Evolutionary conservation across 1,140 invertebrate genomes (phyloP).

Genomic region (Notospermus geniculatus): DNA sequence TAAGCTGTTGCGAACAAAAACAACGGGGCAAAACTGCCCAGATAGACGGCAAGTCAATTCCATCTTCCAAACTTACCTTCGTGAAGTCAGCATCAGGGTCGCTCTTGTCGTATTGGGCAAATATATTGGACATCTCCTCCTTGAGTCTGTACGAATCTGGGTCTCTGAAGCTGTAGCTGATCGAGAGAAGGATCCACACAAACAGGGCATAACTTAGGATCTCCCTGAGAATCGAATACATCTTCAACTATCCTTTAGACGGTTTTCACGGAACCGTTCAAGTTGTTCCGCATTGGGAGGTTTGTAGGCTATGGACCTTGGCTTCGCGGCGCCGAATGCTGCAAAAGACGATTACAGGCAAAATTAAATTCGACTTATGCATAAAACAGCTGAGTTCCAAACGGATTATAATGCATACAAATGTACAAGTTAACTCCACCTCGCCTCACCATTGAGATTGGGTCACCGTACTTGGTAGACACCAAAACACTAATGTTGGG

Average conservation of each 20-base stretch:
- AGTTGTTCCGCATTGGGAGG: slow-evolving; percentile 52
- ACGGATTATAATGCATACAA: no score
- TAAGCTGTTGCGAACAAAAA: no score
- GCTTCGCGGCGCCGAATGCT: slow-evolving; percentile 30
- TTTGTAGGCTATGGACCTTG: slow-evolving; percentile 41
- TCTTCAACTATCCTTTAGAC: slow-evolving; percentile 58
- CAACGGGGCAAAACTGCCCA: no score
- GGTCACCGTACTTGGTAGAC: no score
- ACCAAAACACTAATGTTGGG: no score
- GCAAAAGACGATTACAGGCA: no score
- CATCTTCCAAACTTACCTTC: neutral
- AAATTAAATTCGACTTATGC: no score
- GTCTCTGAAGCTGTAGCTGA: slow-evolving; percentile 57
- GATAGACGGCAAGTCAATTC: no score
- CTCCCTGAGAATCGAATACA: slow-evolving; percentile 57
- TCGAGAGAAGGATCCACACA: slow-evolving; percentile 57
- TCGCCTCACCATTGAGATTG: no score
- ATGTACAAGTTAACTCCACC: no score
- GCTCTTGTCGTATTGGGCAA: slow-evolving; percentile 43
- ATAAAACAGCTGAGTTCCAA: no score
- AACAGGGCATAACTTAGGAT: slow-evolving; percentile 58
- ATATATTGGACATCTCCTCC: slow-evolving; percentile 54
- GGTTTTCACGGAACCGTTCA: slow-evolving; percentile 49
- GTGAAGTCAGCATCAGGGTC: neutral
- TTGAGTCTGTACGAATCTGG: slow-evolving; percentile 53